Evolutionary conservation across 2,797 vertebrate genomes (phyloP), one percentile per base, ranked within the genome.

Genomic region (Catamblyrhynchus diadema): DNA sequence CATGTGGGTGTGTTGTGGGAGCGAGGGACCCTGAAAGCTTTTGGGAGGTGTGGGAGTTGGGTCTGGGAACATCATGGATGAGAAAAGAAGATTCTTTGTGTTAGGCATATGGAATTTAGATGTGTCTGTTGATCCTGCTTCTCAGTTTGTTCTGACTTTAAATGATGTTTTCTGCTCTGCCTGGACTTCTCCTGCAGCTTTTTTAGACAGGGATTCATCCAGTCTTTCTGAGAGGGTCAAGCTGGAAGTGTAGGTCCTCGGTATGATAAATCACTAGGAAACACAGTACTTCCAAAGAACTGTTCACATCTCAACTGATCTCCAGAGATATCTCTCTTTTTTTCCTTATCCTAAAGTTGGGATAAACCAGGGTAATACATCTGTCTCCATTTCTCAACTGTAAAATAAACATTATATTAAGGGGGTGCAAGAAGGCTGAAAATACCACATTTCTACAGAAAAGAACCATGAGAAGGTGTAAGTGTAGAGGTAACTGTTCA

Each of bases 91-190:
- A 35, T 59, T n/a, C 32, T 53, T 54, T 17, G 28, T 5, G 10
- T 44, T 47, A 57, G 20, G 25, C 25, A 51, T 37, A 4, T 9
- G 51, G 24, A 74, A 61, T 72, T 91, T 42, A 24, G 10, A 33
- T 0, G 0, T 18, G 10, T 30, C 9, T 69, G 2, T 47, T 53
- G 37, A 33, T 73, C 24, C 6, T 65, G 13, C 25, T 72, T 66
- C 54, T 91, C 0, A 2, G 10, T 53, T 83, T 83, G 48, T 70
- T 50, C 13, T 48, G 1, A 3, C 18, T 73, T 44, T n/a, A 6
- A 20, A 6, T 28, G 21, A 32, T 54, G 7, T 19, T 67, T 74
- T 64, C 45, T 89, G 39, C 27, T 86, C 47, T 66, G 16, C 14
- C 5, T 47, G 8, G 32, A 25, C 11, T 60, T 19, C 12, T 33